phyloP scores from a whole-genome alignment of 2,113 vertebrate species.

The Condylura cristata region DNA sequence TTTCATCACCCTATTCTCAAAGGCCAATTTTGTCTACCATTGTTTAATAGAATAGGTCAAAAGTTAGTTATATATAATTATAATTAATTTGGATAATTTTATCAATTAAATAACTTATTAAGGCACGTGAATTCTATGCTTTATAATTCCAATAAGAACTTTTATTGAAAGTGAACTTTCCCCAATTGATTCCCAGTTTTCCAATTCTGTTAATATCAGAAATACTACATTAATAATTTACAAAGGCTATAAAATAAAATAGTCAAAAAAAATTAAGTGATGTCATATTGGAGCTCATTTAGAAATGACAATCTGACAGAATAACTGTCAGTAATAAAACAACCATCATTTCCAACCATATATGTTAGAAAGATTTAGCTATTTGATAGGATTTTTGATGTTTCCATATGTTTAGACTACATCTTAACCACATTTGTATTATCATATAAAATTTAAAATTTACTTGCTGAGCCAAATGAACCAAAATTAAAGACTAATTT shows the following conservation, averaged over 20 bases:
- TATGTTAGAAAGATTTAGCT: not conserved
- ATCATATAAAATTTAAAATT: conserved; percentile 32
- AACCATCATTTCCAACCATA: not conserved
- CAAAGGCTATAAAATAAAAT: not conserved
- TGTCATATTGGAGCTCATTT: not conserved
- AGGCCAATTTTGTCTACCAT: not conserved
- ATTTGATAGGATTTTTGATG: accelerated
- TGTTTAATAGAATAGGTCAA: not conserved
- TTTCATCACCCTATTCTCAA: not conserved
- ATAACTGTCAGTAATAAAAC: not conserved
- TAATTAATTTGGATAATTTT: not conserved
- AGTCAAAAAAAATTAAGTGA: not conserved
- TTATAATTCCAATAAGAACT: not conserved
- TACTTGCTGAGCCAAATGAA: not conserved
- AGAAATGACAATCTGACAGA: not conserved
- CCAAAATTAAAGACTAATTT: not conserved
- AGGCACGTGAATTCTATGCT: not conserved
- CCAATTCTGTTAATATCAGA: not conserved
- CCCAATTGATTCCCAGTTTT: not conserved
- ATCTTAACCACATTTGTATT: not conserved
- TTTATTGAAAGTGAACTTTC: not conserved
- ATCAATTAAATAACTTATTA: not conserved
- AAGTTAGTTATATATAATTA: not conserved
- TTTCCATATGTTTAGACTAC: not conserved
- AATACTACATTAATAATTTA: not conserved